A percentile compares a stretch with the other conserved stretches of the same genome.
phyloP scores from a whole-genome alignment of 2,113 vertebrate genomes.

The Rhabdornis inornatus region DNA sequence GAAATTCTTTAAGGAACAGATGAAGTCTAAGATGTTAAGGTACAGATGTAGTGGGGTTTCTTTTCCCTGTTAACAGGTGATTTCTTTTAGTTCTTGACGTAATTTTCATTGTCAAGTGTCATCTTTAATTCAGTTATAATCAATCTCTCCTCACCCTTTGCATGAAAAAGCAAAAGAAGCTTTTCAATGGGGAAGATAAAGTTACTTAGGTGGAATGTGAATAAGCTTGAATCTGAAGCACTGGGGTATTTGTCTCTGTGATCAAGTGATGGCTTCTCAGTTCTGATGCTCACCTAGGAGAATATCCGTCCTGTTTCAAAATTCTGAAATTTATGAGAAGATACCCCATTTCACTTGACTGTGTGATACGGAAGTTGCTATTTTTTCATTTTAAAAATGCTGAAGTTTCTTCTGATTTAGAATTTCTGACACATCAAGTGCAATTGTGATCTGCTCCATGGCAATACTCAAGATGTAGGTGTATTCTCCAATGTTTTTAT shows the following conservation, averaged over 20 bases:
- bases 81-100: background rate
- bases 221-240: background rate
- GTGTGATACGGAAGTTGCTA: background rate
- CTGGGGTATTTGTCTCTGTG: background rate
- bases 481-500: background rate
- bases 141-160: background rate
- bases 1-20: background rate
- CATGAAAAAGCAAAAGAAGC: background rate
- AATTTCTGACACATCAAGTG: background rate
- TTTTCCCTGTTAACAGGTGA: background rate
- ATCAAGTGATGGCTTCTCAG: background rate
- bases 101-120: background rate
- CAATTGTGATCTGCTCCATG: background rate
- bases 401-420: background rate
- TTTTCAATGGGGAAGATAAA: background rate
- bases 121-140: background rate
- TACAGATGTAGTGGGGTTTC: background rate
- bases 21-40: background rate
- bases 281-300: background rate
- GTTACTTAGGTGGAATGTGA: background rate
- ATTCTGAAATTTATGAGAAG: background rate
- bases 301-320: background rate
- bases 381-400: background rate
- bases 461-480: background rate
- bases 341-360: background rate